Base-by-base conservation (phyloP, 53 echinoderm and acorn worm species). In the Glandiceps talaboti region DNA sequence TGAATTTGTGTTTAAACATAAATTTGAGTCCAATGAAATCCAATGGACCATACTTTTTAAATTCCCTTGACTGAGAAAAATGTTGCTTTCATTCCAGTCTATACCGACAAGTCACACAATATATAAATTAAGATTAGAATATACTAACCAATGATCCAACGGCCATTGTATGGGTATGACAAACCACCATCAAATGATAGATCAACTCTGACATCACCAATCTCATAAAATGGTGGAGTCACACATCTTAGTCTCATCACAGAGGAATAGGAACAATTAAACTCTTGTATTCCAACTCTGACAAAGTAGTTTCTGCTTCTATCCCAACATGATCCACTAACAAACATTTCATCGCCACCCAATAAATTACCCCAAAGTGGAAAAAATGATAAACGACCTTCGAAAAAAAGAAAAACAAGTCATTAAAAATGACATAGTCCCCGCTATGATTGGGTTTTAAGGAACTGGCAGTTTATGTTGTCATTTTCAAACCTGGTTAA, bases 81-180 rank as follows among this genome's bases (percentile, higher is more conserved):
- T n/a, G n/a, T n/a, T n/a, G n/a, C n/a, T n/a, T n/a, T n/a, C n/a
- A n/a, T n/a, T n/a, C n/a, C n/a, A n/a, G n/a, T n/a, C n/a, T n/a
- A n/a, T n/a, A n/a, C n/a, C n/a, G n/a, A n/a, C n/a, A n/a, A n/a
- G n/a, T n/a, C n/a, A n/a, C n/a, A n/a, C n/a, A n/a, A n/a, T n/a
- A n/a, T n/a, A n/a, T n/a, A n/a, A n/a, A n/a, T n/a, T n/a, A n/a
- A n/a, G n/a, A n/a, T n/a, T n/a, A n/a, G n/a, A n/a, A n/a, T n/a
- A n/a, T n/a, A n/a, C n/a, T n/a, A n/a, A 99, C 99, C 99, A 14
- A 99, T 86, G 29, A 93, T 92, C 80, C 93, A 99, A 14, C 33
- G 73, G 1, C 99, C 99, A 1, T 75, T 79, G 33, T 86, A 85
- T 1, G 87, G 86, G 77, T 87, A 99, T 1, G 81, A 81, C 1